Base-by-base conservation (phyloP, 1,140 invertebrate species). In the Triops longicaudatus region DNA sequence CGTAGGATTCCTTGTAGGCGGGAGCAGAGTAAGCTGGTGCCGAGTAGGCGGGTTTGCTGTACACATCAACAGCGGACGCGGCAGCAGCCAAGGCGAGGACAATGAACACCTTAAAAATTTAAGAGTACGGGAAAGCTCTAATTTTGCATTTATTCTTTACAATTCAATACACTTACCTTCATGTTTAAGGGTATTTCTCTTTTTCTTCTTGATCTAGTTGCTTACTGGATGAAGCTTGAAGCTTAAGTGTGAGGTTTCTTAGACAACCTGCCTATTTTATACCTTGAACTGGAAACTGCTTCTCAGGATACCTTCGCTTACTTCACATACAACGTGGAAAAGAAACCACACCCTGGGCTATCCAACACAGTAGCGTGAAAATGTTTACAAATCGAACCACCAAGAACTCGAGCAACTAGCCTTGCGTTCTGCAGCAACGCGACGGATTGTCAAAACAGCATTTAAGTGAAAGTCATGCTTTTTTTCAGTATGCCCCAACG, bases 1-100 rank as follows among this genome's bases (percentile, higher is more conserved):
- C 50, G 31, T 79, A 63, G 73, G 71, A 76, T 22, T 63, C 50
- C 17, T 63, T 63, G 50, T 63, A 63, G 50, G 50, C 14, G 22
- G 50, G 50, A 63, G 17, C 50, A 1, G 31, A 37, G 31, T 63
- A 63, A 22, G 50, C 50, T 14, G 50, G 50, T 9, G 50, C 50
- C 17, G 50, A 17, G 3, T 63, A 63, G 50, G 50, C 22, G 6
- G 14, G 50, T 22, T 63, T 63, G 50, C 22, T 63, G 50, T 63
- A 63, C 50, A 63, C 0, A 63, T 63, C 50, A 2, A 63, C 50
- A 0, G 50, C 50, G 14, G 50, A 63, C 1, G 50, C 50, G 0
- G 50, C 50, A 1, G 50, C 50, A 2, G 17, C 50, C 3, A 63
- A 63, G 22, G 50, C 50, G 50, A 63, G 50, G 50, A 63, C 50